A percentile compares a stretch with the other conserved stretches of the same genome.
These are phyloP conservation scores for Turritopsis dohrnii DNA, from an alignment of 30 jellyfish, hydroid and myxozoan species.

Conservation along the genomic window DNA sequence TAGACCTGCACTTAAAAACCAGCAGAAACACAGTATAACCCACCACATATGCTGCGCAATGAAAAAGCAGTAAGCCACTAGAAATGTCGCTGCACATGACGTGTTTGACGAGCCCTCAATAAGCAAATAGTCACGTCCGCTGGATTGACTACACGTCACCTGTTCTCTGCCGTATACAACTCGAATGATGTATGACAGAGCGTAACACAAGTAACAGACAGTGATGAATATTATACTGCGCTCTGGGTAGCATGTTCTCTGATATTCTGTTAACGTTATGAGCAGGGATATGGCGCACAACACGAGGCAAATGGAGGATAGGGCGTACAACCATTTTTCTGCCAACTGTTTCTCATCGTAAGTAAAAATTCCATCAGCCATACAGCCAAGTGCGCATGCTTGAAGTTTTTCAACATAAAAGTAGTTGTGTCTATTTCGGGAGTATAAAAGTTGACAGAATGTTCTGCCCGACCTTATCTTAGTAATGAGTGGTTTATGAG, in stretches of 20 bases:
- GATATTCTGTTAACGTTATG: slow-evolving; percentile 51
- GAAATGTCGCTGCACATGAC: slow-evolving; percentile 90
- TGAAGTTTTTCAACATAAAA: slow-evolving; percentile 53
- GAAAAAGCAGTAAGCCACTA: slow-evolving; percentile 76
- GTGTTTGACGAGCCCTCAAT: slow-evolving; percentile 94
- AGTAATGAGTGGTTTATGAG: slow-evolving; percentile 21
- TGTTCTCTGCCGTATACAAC: slow-evolving; percentile 65
- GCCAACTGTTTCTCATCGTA: slow-evolving; percentile 62
- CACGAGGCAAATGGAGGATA: slow-evolving; percentile 67
- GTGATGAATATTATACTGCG: slow-evolving; percentile 74
- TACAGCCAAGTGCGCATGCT: slow-evolving; percentile 89
- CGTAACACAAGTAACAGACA: slow-evolving; percentile 59
- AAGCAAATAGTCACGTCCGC: slow-evolving; percentile 65
- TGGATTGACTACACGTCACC: slow-evolving; percentile 66
- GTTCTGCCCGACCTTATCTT: slow-evolving; percentile 53
- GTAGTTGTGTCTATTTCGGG: slow-evolving; percentile 70
- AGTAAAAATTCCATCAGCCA: slow-evolving; percentile 75
- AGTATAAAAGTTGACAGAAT: slow-evolving; percentile 59
- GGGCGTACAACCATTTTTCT: slow-evolving; percentile 83
- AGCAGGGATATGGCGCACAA: slow-evolving; percentile 58
- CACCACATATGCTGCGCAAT: slow-evolving; percentile 98
- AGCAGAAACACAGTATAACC: slow-evolving; percentile 80
- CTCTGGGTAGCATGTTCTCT: slow-evolving; percentile 69
- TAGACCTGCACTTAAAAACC: slow-evolving; percentile 93
- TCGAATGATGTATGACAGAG: slow-evolving; percentile 69